Conservation (phyloP, 2,113 vertebrate species). For the Syngnathus scovelli region DNA sequence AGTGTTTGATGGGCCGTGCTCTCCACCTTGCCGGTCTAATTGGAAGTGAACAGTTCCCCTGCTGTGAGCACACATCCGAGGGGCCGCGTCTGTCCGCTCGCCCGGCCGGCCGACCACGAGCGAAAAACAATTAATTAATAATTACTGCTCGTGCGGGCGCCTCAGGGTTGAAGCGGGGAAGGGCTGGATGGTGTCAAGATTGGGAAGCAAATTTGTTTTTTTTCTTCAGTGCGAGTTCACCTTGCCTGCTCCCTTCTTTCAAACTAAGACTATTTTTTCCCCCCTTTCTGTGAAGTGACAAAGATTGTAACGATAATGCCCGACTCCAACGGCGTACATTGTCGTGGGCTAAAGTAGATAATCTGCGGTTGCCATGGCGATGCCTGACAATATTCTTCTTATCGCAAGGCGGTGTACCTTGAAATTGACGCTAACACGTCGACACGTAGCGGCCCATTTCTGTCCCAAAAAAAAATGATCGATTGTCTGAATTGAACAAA, state of each 20-base stretch:
- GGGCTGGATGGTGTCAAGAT: neutral
- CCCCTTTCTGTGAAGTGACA: neutral
- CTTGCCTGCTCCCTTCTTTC: neutral
- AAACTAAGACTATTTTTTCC: neutral
- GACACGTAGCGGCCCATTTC: neutral
- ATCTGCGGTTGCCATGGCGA: neutral
- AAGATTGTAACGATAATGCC: neutral
- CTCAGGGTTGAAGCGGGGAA: conserved; percentile 3
- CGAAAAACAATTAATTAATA: conserved; percentile 59
- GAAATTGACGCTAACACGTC: too few species aligned
- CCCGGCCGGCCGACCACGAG: conserved; percentile 32
- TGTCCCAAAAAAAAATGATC: neutral
- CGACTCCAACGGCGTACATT: neutral
- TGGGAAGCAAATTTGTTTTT: conserved; percentile 7
- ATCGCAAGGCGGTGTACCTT: neutral
- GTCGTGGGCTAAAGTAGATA: neutral
- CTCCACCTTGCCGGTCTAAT: conserved; percentile 52
- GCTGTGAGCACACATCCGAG: conserved; percentile 31
- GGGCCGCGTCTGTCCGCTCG: conserved; percentile 33
- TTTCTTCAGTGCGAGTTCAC: neutral
- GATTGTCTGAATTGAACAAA: neutral
- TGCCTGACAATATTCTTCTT: neutral
- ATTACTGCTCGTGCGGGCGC: conserved; percentile 32
- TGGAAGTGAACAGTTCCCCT: conserved; percentile 50
- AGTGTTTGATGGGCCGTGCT: conserved; percentile 40